Conservation (phyloP, 2,113 vertebrate species). For the Prionailurus viverrinus region DNA sequence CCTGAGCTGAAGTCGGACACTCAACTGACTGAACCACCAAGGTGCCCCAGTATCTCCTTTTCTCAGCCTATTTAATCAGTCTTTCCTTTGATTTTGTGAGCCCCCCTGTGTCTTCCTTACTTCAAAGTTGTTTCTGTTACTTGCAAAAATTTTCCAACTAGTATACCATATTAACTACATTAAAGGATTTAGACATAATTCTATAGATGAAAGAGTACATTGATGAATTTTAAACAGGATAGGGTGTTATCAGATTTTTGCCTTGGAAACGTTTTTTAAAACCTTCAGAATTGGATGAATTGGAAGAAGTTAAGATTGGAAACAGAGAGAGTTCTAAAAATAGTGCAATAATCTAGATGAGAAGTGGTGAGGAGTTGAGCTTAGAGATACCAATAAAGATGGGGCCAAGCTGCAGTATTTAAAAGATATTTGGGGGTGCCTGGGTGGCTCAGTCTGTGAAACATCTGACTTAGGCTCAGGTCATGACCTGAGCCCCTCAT, state of each 20-base stretch:
- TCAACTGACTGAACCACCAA: too few species aligned
- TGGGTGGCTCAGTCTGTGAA: too few species aligned
- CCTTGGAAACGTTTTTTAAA: not conserved
- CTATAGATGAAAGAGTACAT: not conserved
- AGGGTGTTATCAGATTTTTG: not conserved
- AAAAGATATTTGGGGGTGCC: not conserved
- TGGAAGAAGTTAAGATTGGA: not conserved
- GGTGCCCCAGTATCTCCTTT: not conserved
- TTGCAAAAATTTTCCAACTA: not conserved
- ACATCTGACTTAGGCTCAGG: too few species aligned
- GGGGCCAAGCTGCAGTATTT: not conserved
- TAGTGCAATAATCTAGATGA: not conserved
- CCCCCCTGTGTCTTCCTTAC: not conserved
- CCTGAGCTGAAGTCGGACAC: too few species aligned
- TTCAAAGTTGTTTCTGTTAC: slow-evolving; percentile 18
- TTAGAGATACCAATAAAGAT: not conserved
- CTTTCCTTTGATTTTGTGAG: not conserved
- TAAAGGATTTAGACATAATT: not conserved
- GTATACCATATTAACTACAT: not conserved
- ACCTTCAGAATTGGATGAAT: not conserved
- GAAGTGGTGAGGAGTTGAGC: not conserved
- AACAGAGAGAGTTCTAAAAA: not conserved
- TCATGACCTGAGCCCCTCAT: too few species aligned
- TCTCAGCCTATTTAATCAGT: not conserved
- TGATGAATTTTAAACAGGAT: not conserved